Evolutionary conservation across 2,797 vertebrate species (phyloP).

Genomic region (Poeciliopsis infans): DNA sequence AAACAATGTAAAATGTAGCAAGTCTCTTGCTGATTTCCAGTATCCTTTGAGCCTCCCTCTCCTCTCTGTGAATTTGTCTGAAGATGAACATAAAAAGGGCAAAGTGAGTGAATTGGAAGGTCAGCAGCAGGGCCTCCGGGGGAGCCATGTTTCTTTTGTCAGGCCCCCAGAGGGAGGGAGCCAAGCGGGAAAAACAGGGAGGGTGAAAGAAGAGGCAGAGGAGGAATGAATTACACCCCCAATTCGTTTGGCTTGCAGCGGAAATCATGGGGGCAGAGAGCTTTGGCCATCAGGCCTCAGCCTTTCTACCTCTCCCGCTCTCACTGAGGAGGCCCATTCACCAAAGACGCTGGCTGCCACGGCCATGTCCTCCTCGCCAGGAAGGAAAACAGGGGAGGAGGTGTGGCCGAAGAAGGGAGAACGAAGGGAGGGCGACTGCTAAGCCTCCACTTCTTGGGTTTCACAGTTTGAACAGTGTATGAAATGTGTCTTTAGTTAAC

Average conservation of each 20-base stretch:
- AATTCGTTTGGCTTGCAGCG: constrained; percentile 80
- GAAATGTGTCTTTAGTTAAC: constrained; percentile 75
- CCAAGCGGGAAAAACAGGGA: constrained; percentile 47
- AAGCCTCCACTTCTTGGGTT: constrained; percentile 72
- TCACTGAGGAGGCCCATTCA: constrained; percentile 66
- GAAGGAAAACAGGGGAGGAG: constrained; percentile 74
- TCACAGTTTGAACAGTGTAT: constrained; percentile 69
- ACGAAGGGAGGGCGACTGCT: constrained; percentile 51
- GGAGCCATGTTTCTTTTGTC: constrained; percentile 85
- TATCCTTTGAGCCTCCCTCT: constrained; percentile 40
- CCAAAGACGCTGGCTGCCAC: constrained; percentile 38
- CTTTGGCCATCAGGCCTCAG: constrained; percentile 54
- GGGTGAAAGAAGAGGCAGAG: constrained; percentile 57
- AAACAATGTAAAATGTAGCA: constrained; percentile 13
- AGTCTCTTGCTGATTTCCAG: constrained; percentile 47
- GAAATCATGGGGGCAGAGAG: constrained; percentile 78
- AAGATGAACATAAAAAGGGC: constrained; percentile 82
- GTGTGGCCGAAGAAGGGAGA: constrained; percentile 54
- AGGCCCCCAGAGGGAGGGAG: constrained; percentile 74
- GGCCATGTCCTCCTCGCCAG: constrained; percentile 66
- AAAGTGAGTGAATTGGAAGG: constrained; percentile 84
- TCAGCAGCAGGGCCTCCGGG: constrained; percentile 81
- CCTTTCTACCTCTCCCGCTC: constrained; percentile 51
- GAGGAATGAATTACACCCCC: constrained; percentile 44
- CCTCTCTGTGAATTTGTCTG: constrained; percentile 70